A percentile compares a stretch with the other conserved stretches of the same genome.
phyloP scores from a whole-genome alignment of 2,797 vertebrate species.

The Sebastiscus tertius region DNA sequence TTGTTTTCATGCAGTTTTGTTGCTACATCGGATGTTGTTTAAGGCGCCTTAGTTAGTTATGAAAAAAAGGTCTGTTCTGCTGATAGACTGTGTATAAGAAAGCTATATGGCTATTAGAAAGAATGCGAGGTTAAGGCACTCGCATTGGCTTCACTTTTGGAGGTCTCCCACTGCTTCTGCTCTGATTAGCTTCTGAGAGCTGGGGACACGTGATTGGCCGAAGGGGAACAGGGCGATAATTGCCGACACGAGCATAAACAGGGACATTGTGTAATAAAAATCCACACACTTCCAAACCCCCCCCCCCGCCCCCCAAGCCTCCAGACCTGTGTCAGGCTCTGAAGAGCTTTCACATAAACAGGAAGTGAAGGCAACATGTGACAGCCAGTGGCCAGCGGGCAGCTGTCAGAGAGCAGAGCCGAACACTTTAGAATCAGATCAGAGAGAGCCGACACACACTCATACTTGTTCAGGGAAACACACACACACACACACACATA shows the following conservation, averaged over 20 bases:
- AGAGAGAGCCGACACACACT: slow-evolving; percentile 43
- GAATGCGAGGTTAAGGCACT: no score
- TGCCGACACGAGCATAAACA: background rate
- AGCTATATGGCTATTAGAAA: no score
- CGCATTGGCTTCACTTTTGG: no score
- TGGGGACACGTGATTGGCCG: background rate
- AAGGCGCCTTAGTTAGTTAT: no score
- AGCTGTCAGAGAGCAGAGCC: slow-evolving; percentile 51
- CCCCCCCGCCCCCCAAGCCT: background rate
- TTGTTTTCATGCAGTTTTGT: no score
- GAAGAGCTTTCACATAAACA: slow-evolving; percentile 43
- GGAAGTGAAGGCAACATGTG: slow-evolving; percentile 68
- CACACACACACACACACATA: slow-evolving; percentile 7
- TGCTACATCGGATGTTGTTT: no score
- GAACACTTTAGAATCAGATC: slow-evolving; percentile 56
- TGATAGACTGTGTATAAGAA: no score
- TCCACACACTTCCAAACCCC: background rate
- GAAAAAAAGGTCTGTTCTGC: no score
- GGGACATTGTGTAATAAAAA: background rate
- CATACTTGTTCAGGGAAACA: background rate
- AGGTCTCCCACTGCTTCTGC: no score
- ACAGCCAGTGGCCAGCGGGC: slow-evolving; percentile 41
- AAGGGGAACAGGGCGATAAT: background rate
- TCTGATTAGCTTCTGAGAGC: no score
- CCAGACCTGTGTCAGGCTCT: background rate